phyloP scores from a whole-genome alignment of 2,888 invertebrate species.

The Athrips mouffetella region DNA sequence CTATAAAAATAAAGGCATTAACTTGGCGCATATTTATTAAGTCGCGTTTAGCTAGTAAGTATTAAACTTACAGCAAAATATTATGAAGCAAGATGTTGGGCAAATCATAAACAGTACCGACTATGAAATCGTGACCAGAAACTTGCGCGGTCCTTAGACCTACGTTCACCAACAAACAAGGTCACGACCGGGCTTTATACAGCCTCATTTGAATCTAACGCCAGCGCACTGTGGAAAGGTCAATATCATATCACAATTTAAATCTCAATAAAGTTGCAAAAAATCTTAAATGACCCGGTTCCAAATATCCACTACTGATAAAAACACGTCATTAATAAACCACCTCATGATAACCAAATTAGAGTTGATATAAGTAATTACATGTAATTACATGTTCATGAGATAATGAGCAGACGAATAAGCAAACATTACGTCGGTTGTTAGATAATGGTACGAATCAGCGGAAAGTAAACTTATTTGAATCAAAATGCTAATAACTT shows the following conservation, averaged over 20 bases:
- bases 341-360: neutral
- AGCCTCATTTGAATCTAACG: constrained; percentile 40
- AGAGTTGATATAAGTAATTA: neutral
- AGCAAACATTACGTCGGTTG: neutral
- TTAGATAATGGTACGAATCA: neutral
- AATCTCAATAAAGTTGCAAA: too few species aligned
- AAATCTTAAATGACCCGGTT: too few species aligned
- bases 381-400: neutral
- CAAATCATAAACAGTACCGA: constrained; percentile 2
- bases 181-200: constrained; percentile 50
- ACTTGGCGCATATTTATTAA: too few species aligned
- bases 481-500: constrained; percentile 9
- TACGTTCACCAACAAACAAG: constrained; percentile 57
- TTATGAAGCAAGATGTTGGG: constrained; percentile 1
- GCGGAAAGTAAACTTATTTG: constrained; percentile 8
- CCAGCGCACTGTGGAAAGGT: constrained; percentile 32
- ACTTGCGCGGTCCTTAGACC: constrained; percentile 20
- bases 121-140: constrained; percentile 13
- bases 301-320: neutral
- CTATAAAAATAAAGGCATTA: too few species aligned
- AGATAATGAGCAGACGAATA: neutral
- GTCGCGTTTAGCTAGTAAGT: too few species aligned
- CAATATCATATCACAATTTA: constrained; percentile 26
- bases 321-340: neutral
- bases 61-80: constrained; percentile 1